Conservation (phyloP, 64 coral and sea anemone genomes). For the Pocillopora damicornis region DNA sequence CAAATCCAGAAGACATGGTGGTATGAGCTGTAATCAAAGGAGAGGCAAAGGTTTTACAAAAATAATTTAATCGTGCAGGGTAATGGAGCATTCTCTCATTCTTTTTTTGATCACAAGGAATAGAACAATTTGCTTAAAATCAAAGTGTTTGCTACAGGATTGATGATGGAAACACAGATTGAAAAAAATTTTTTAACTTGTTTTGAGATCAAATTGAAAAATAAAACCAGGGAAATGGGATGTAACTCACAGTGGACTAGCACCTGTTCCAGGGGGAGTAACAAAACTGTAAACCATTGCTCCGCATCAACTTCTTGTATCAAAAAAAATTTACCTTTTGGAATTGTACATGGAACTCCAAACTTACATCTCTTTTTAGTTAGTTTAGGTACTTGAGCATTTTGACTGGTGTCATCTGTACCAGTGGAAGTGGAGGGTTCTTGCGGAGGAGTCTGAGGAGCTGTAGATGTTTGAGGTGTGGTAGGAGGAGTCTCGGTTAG, state of each 20-base stretch:
- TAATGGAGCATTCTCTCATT: background rate
- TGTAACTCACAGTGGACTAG: background rate
- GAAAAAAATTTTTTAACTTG: background rate
- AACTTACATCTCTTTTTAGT: conserved; percentile 71
- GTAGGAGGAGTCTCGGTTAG: conserved; percentile 28
- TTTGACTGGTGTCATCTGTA: background rate
- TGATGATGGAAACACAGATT: background rate
- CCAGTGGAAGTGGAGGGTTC: conserved; percentile 30
- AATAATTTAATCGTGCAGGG: background rate
- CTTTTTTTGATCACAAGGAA: too few relatives aligned
- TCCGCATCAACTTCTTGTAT: too few relatives aligned
- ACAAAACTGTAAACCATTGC: background rate
- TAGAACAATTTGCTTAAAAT: too few relatives aligned
- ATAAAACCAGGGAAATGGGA: background rate
- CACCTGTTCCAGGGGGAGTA: background rate
- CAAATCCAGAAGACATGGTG: conserved; percentile 40
- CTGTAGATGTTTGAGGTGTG: background rate
- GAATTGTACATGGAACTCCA: background rate
- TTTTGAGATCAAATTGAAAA: background rate
- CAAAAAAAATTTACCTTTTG: background rate
- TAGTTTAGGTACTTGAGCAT: conserved; percentile 23
- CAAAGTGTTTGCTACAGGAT: background rate
- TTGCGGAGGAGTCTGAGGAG: conserved; percentile 18
- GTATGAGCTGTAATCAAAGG: conserved; percentile 9
- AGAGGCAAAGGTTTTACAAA: background rate